Evolutionary conservation across 2,797 vertebrate genomes (phyloP), one percentile per base, ranked within the genome.

Genomic region (Hybognathus amarus): DNA sequence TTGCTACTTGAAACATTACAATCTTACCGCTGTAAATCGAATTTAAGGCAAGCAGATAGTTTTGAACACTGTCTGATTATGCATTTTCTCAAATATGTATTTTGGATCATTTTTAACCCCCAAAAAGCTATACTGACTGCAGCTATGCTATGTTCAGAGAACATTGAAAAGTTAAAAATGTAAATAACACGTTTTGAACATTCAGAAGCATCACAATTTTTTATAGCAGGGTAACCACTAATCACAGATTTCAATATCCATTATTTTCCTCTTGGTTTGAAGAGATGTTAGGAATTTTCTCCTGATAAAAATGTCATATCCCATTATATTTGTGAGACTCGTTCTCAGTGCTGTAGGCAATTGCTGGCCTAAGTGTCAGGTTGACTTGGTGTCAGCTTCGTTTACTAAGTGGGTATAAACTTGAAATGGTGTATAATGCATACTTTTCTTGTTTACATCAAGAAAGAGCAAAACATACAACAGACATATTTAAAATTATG

Each of bases 341-440:
- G 56, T 38, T 64, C 63, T 30, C 50, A 17, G 47, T 59, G 74
- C 82, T 77, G 38, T 56, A 61, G 82, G 82, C 82, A 45, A 67
- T 59, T 50, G 36, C 38, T 77, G 74, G 73, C 63, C 33, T 20
- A 77, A 70, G 74, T 77, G 82, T 83, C 82, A 83, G 66, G 22
- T 61, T 83, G 74, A 77, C 22, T 83, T 13, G 77, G 52, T 70
- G 74, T 83, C 47, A 83, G 40, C 50, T 77, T 77, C 27, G 5
- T 67, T 83, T 59, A 67, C 36, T 50, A 33, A 74, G 61, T 36
- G 79, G 40, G 3, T 75, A 82, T 80, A 82, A 82, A 76, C 42
- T 12, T 74, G 71, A 69, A 76, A 59, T 33, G 22, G 47, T 59
- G n/a, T 77, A 83, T 77, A 59, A 56, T 52, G 24, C 50, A 33